Conservation (phyloP, 2,113 vertebrate species). For the Cephalopterus ornatus region DNA sequence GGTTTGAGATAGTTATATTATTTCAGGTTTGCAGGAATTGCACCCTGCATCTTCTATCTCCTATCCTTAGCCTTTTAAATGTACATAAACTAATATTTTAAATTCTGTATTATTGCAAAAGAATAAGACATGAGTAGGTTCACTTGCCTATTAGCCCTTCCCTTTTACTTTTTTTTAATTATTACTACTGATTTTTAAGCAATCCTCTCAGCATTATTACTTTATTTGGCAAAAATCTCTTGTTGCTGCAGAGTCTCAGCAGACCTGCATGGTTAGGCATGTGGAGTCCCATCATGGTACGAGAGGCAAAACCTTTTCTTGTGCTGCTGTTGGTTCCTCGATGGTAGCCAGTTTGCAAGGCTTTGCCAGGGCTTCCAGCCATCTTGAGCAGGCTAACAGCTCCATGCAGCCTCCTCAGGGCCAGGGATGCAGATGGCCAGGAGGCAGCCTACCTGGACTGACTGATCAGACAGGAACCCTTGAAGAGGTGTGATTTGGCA, state of each 20-base stretch:
- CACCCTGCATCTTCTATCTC: neutral
- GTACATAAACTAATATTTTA: constrained; percentile 61
- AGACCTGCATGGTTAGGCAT: neutral
- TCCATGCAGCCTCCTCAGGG: neutral
- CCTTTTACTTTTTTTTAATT: neutral
- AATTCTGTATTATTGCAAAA: constrained; percentile 49
- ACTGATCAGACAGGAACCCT: neutral
- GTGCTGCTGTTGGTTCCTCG: neutral
- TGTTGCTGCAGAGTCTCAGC: neutral
- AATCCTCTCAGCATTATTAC: neutral
- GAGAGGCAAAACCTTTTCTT: neutral
- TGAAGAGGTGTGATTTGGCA: constrained; percentile 31
- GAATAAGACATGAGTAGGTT: constrained; percentile 44
- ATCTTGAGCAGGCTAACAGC: neutral
- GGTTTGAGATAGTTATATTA: constrained; percentile 37
- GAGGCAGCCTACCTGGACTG: neutral
- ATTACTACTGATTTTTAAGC: neutral
- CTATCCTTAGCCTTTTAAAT: constrained; percentile 53
- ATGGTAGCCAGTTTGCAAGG: neutral
- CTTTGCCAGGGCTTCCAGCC: neutral
- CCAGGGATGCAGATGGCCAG: neutral
- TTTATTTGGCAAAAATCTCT: neutral
- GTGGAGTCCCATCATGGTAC: neutral
- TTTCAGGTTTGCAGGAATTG: constrained; percentile 43
- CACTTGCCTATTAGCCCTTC: neutral